phyloP scores from a whole-genome alignment of 2,797 vertebrate species.

The Phaenicophaeus curvirostris region DNA sequence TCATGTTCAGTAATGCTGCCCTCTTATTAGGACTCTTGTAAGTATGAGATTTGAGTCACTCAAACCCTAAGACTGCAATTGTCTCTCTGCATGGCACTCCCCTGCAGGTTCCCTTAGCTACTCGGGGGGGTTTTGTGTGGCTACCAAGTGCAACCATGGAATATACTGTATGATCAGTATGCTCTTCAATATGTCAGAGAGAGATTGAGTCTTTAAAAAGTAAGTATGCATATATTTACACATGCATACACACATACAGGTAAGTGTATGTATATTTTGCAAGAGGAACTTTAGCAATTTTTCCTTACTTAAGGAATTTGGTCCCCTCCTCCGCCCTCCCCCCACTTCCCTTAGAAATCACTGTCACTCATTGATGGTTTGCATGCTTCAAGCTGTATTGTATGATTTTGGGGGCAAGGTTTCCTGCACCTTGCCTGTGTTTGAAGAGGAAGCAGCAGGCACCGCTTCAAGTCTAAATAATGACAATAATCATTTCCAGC shows the following conservation, averaged over 20 bases:
- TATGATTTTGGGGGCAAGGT: background rate
- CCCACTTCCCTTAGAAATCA: background rate
- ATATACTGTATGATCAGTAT: background rate
- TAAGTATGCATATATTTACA: background rate
- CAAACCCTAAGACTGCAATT: background rate
- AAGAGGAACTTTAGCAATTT: background rate
- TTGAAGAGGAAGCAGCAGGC: conserved; percentile 19
- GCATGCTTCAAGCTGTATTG: background rate
- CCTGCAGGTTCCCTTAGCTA: background rate
- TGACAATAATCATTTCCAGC: conserved; percentile 45
- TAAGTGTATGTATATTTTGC: background rate
- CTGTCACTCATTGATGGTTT: background rate
- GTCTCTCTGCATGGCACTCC: background rate
- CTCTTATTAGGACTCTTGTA: background rate
- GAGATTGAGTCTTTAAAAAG: background rate
- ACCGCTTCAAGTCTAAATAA: conserved; percentile 53
- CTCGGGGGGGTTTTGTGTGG: background rate
- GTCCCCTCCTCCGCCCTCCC: background rate
- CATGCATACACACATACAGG: rapidly evolving
- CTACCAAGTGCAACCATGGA: background rate
- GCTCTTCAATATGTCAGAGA: background rate
- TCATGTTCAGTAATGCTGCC: background rate
- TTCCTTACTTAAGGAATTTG: background rate
- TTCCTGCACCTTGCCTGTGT: background rate
- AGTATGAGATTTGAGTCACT: no score